Conservation (phyloP, 2,888 invertebrate genomes). For the Caenorhabditis japonica region DNA sequence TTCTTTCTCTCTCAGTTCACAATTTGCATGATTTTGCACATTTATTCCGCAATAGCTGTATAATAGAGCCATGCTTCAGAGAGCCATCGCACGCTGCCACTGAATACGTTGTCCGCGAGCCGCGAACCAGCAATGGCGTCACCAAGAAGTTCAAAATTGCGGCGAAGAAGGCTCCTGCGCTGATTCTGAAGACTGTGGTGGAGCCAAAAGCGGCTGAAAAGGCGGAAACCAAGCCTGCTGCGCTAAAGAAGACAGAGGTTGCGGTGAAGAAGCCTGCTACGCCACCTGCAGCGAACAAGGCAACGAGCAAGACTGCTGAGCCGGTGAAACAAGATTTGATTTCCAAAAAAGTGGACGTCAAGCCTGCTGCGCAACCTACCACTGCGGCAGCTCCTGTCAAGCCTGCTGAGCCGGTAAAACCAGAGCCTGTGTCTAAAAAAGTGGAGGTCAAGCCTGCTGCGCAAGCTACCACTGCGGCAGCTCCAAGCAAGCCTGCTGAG, state of each 20-base stretch:
- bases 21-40: too few relatives aligned
- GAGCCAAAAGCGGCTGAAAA: constrained; percentile 16
- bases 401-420: not conserved
- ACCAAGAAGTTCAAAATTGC: constrained; percentile 37
- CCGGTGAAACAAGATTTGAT: not conserved
- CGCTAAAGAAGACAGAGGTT: not conserved
- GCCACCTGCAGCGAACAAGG: constrained; percentile 9
- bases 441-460: not conserved
- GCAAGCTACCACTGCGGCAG: not conserved
- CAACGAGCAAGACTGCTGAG: not conserved
- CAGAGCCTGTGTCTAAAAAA: not conserved
- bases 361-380: not conserved
- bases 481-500: not conserved
- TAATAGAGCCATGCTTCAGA: constrained; percentile 44
- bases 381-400: too few relatives aligned
- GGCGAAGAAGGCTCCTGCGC: constrained; percentile 36
- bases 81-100: constrained; percentile 22
- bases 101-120: constrained; percentile 21
- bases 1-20: too few relatives aligned
- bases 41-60: too few relatives aligned
- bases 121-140: constrained; percentile 10
- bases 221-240: constrained; percentile 1
- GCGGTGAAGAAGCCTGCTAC: not conserved
- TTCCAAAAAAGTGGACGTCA: not conserved
- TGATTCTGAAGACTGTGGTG: constrained; percentile 24